phyloP scores from a whole-genome alignment of 2,113 vertebrate species.

The Microtus richardsoni region DNA sequence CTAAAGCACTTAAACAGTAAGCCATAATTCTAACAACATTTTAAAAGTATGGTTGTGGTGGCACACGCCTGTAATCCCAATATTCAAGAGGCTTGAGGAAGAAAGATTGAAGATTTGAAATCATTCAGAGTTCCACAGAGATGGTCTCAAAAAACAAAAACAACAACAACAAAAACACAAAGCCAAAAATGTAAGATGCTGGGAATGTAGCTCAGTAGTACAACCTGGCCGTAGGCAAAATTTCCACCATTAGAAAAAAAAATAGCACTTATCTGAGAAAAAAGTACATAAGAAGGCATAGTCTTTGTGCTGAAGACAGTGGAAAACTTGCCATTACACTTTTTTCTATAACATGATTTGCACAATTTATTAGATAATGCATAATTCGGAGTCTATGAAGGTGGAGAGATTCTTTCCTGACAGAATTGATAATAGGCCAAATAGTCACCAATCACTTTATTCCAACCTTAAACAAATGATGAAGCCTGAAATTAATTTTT shows the following conservation, averaged over 20 bases:
- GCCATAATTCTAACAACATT: neutral
- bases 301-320: neutral
- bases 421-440: neutral
- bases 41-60: neutral
- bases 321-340: neutral
- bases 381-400: neutral
- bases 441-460: constrained; percentile 21
- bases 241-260: too few species aligned
- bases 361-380: neutral
- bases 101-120: neutral
- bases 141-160: too few species aligned
- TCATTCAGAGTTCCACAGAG: neutral
- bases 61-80: neutral
- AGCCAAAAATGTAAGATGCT: neutral
- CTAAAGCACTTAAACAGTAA: neutral
- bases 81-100: neutral
- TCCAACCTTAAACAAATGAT: constrained; percentile 21
- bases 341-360: neutral
- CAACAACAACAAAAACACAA: neutral
- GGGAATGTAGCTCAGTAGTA: neutral
- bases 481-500: constrained; percentile 48
- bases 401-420: neutral
- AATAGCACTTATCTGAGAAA: neutral
- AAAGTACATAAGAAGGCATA: neutral
- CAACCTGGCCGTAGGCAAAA: too few species aligned